Evolutionary conservation across 2,888 invertebrate genomes (phyloP).

Genomic region (Girardia tigrina): DNA sequence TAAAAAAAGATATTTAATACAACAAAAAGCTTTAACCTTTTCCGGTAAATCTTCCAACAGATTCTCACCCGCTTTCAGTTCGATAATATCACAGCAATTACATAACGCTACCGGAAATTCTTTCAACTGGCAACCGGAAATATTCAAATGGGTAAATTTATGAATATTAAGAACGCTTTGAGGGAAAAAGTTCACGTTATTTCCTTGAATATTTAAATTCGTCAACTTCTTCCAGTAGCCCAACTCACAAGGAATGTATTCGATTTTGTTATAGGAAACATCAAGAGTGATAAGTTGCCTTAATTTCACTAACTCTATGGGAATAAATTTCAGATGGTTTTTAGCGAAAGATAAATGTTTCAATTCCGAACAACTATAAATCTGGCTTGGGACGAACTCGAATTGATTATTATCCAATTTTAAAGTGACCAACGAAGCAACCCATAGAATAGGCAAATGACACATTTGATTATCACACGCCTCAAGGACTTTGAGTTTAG

Average conservation of each 20-base stretch:
- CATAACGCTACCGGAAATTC: neutral
- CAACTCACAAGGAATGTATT: neutral
- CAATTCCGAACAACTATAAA: neutral
- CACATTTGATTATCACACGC: neutral
- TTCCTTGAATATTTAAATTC: constrained; percentile 5
- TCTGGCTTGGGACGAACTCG: constrained; percentile 6
- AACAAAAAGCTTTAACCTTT: neutral
- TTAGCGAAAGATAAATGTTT: neutral
- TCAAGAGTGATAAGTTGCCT: neutral
- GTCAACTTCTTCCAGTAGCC: neutral
- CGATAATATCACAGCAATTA: neutral
- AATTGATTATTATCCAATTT: neutral
- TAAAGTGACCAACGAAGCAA: neutral
- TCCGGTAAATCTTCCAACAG: neutral
- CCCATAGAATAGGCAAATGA: neutral
- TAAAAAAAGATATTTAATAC: neutral
- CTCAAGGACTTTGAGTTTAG: neutral
- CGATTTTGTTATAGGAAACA: neutral
- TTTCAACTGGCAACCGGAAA: constrained; percentile 2
- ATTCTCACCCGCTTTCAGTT: neutral
- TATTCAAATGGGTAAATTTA: constrained; percentile 9
- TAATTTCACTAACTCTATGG: neutral
- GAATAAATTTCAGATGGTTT: constrained; percentile 10
- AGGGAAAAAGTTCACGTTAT: neutral
- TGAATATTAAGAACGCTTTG: neutral